Conservation (phyloP, 2,888 invertebrate species). For the Luperina testacea region DNA sequence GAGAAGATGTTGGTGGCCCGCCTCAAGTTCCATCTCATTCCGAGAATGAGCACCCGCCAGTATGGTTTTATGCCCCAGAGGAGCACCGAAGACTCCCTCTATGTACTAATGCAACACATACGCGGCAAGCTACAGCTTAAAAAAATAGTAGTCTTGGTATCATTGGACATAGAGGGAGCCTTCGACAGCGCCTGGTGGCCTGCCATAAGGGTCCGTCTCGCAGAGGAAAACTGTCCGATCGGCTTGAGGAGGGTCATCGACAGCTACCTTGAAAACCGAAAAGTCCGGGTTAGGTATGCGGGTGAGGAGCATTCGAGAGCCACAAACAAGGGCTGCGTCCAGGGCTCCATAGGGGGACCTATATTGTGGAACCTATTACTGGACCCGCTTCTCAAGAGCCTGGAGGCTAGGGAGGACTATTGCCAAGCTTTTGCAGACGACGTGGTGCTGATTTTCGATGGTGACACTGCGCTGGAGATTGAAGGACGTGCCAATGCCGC, state of each 20-base stretch:
- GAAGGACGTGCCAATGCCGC: constrained; percentile 17
- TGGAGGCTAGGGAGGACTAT: no score
- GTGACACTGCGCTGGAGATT: no score
- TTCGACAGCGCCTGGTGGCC: constrained; percentile 13
- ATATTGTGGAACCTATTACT: no score
- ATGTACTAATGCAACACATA: no score
- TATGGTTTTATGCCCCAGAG: no score
- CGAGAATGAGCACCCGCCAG: background rate
- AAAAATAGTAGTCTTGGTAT: background rate
- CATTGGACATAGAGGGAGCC: constrained; percentile 22
- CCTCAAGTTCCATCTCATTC: background rate
- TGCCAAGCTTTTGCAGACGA: no score
- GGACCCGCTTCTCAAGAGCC: no score
- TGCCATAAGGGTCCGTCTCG: background rate
- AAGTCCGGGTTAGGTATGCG: constrained; percentile 18
- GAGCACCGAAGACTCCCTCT: no score
- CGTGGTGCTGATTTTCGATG: no score
- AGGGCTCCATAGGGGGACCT: background rate
- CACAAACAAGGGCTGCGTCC: background rate
- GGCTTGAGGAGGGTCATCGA: background rate
- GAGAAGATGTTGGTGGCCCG: background rate
- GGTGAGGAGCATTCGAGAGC: background rate
- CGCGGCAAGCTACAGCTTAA: no score
- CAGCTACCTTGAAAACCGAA: constrained; percentile 10
- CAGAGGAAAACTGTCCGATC: background rate